These are phyloP conservation scores for Phenganax subtilis DNA, from an alignment of 92 coral and sea anemone species.

Conservation along the genomic window DNA sequence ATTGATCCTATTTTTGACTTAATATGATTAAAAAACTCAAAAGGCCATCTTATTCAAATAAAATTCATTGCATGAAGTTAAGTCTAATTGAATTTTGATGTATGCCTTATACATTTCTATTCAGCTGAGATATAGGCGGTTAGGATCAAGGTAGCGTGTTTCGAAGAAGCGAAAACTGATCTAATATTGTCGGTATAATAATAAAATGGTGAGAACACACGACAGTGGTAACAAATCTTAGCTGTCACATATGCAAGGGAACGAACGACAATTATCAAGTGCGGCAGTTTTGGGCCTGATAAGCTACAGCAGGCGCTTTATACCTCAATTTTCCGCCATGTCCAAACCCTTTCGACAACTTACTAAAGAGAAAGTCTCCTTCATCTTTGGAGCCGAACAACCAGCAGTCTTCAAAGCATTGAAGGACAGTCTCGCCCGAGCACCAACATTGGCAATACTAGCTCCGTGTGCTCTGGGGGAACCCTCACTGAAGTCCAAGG, in stretches of 20 bases:
- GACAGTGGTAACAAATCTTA: too few relatives aligned
- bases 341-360: constrained; percentile 40
- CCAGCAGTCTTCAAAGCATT: constrained; percentile 30
- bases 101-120: too few relatives aligned
- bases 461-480: constrained; percentile 40
- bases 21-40: too few relatives aligned
- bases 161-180: too few relatives aligned
- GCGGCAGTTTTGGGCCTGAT: constrained; percentile 28
- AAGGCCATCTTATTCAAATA: too few relatives aligned
- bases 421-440: constrained; percentile 40
- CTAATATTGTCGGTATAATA: too few relatives aligned
- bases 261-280: constrained; percentile 3
- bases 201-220: too few relatives aligned
- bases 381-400: constrained; percentile 42
- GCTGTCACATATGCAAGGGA: constrained; percentile 18
- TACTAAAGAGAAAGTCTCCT: constrained; percentile 36
- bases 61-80: too few relatives aligned
- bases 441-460: constrained; percentile 43
- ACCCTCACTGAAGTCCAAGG: not conserved
- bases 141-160: too few relatives aligned
- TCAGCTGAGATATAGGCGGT: too few relatives aligned
- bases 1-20: too few relatives aligned
- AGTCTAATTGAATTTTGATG: too few relatives aligned
- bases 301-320: constrained; percentile 21
- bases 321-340: constrained; percentile 39